Conservation (phyloP, 2,113 vertebrate genomes). For the Gymnogyps californianus region DNA sequence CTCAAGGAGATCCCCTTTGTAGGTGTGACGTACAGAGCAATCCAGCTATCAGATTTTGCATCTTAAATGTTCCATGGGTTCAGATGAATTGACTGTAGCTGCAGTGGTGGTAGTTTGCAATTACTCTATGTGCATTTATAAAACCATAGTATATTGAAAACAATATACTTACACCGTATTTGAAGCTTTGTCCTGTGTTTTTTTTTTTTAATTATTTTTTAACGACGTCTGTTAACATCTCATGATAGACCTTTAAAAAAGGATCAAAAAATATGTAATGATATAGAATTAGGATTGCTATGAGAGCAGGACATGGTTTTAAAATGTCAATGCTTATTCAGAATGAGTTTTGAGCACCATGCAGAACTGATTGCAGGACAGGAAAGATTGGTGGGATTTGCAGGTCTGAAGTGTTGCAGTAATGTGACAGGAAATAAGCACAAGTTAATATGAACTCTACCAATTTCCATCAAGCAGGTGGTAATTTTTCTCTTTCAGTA, state of each 20-base stretch:
- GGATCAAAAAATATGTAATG: background rate
- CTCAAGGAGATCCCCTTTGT: background rate
- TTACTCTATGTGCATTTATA: background rate
- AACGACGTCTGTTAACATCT: background rate
- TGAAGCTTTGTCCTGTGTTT: background rate
- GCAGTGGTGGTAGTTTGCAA: background rate
- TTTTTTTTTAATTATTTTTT: background rate
- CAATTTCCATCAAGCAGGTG: background rate
- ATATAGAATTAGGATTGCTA: background rate
- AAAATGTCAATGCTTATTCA: background rate
- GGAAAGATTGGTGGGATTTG: background rate
- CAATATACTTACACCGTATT: background rate
- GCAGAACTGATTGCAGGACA: background rate
- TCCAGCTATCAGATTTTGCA: background rate
- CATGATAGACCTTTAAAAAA: background rate
- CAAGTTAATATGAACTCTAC: background rate
- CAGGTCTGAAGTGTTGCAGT: background rate
- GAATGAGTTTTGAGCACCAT: background rate
- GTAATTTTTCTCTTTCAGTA: background rate
- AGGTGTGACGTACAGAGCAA: background rate
- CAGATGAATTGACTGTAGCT: background rate
- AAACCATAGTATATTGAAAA: background rate
- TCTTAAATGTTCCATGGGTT: background rate
- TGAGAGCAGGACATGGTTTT: background rate
- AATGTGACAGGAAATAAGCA: background rate